Conservation (phyloP, 1,140 invertebrate genomes). For the Drosophila santomea region DNA sequence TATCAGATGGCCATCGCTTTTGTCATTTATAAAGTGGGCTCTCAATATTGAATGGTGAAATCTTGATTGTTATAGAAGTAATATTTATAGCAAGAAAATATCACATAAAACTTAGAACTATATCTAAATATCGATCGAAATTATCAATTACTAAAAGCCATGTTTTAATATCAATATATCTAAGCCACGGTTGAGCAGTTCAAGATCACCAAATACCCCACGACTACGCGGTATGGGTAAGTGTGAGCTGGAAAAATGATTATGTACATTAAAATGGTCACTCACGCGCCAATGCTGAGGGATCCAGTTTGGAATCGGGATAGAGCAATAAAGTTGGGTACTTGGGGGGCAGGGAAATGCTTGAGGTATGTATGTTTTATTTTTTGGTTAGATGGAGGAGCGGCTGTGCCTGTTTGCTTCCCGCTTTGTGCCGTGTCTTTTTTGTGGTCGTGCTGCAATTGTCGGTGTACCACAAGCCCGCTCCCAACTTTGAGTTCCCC, state of each 20-base stretch:
- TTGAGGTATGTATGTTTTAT: constrained; percentile 48
- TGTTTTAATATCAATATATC: too few species aligned
- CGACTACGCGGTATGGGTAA: constrained; percentile 10
- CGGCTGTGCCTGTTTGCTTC: constrained; percentile 66
- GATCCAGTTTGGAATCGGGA: constrained; percentile 4
- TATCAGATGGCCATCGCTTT: too few species aligned
- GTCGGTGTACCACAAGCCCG: constrained; percentile 36
- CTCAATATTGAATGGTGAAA: too few species aligned
- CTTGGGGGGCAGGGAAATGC: constrained; percentile 23
- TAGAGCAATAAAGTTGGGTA: background rate
- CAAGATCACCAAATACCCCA: background rate
- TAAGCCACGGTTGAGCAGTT: background rate
- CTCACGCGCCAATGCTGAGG: constrained; percentile 61
- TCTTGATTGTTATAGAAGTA: too few species aligned
- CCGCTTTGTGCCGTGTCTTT: constrained; percentile 53
- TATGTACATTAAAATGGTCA: constrained; percentile 76
- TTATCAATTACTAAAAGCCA: too few species aligned
- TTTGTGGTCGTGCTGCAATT: constrained; percentile 70
- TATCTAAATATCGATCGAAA: too few species aligned
- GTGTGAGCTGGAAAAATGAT: constrained; percentile 62
- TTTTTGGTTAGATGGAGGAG: constrained; percentile 53
- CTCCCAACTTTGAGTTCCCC: constrained; percentile 15
- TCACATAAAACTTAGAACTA: too few species aligned
- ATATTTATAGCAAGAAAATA: too few species aligned
- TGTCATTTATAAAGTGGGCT: too few species aligned